Percentiles rank a stretch among this genome's conserved stretches.
Evolutionary conservation across 35 echinoderm and acorn worm genomes (phyloP).

Genomic region (Heliocidaris erythrogramma): DNA sequence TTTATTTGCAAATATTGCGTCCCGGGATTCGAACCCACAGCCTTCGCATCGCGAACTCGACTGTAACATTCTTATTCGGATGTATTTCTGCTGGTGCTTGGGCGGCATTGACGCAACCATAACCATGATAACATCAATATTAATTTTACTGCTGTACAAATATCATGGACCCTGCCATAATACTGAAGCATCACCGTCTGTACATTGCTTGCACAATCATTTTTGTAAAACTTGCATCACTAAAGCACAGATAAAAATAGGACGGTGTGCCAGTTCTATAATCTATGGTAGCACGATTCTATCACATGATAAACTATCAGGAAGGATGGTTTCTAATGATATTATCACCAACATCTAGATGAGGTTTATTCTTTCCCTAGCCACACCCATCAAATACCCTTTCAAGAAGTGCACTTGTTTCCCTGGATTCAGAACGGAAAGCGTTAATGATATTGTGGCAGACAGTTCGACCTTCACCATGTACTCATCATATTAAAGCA

Average conservation of each 20-base stretch:
- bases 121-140: not conserved
- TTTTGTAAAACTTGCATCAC: not conserved
- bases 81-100: no score
- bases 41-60: not conserved
- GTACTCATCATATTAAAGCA: not conserved
- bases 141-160: not conserved
- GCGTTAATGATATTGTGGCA: not conserved
- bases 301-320: not conserved
- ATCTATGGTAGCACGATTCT: not conserved
- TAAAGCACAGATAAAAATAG: not conserved
- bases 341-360: not conserved
- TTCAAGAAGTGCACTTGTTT: conserved; percentile 4
- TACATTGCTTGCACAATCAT: not conserved
- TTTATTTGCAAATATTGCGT: not conserved
- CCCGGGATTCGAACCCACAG: not conserved
- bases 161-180: not conserved
- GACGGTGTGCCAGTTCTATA: not conserved
- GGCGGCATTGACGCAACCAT: no score
- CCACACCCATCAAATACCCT: not conserved
- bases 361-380: not conserved
- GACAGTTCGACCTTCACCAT: not conserved
- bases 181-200: not conserved
- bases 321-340: not conserved
- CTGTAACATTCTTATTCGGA: not conserved
- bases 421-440: not conserved